These are phyloP conservation scores for Tricholauxania praeusta DNA, from an alignment of 2,888 invertebrate genomes.

Conservation along the genomic window DNA sequence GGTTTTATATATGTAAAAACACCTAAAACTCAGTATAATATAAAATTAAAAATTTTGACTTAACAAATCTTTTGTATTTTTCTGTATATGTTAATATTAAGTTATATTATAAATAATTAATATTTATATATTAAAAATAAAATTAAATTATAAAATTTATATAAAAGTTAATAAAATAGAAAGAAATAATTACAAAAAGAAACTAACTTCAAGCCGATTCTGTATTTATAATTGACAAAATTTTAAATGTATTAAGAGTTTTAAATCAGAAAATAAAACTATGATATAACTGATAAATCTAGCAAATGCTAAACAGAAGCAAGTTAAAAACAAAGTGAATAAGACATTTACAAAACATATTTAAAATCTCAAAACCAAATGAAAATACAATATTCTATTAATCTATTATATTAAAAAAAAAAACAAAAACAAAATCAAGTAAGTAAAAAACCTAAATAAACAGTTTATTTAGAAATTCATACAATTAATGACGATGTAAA, in stretches of 20 bases:
- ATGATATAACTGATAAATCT: too few relatives aligned
- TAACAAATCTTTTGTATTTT: conserved; percentile 33
- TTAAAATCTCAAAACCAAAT: neutral
- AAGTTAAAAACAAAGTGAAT: too few relatives aligned
- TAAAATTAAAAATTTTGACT: conserved; percentile 22
- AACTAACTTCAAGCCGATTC: neutral
- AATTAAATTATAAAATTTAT: conserved; percentile 6
- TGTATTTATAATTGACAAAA: conserved; percentile 19
- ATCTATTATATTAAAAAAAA: neutral
- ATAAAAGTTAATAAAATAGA: neutral
- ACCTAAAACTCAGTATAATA: neutral
- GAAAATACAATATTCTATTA: conserved; percentile 1
- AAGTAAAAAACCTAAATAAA: conserved; percentile 6
- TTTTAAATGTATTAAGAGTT: too few relatives aligned
- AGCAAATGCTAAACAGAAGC: too few relatives aligned
- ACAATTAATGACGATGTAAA: conserved; percentile 28
- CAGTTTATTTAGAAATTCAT: conserved; percentile 19
- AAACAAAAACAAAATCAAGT: conserved; percentile 7
- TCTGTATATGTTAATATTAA: conserved; percentile 31
- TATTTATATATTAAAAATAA: neutral
- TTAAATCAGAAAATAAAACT: too few relatives aligned
- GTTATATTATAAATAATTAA: conserved; percentile 18
- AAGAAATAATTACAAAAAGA: conserved; percentile 3
- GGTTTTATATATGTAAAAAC: neutral
- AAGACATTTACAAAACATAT: conserved; percentile 1